Evolutionary conservation across 1,140 invertebrate genomes (phyloP).

Genomic region (Phocides pigmalion): DNA sequence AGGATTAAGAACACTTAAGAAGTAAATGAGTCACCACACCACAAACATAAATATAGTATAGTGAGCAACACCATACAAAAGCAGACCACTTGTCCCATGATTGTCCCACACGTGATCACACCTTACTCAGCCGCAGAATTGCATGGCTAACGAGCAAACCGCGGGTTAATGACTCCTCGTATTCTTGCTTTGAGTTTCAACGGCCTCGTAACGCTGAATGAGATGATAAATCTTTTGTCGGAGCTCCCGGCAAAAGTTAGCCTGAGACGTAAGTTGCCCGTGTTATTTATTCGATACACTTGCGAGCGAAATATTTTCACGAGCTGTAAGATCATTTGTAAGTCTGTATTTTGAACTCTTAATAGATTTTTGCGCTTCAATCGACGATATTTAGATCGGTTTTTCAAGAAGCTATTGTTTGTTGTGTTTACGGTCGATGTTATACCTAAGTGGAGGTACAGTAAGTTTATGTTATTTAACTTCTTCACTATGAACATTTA

Average conservation of each 20-base stretch:
- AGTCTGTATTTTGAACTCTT: slow-evolving; percentile 8
- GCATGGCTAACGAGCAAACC: slow-evolving; percentile 56
- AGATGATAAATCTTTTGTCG: slow-evolving; percentile 36
- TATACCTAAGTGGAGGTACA: no score
- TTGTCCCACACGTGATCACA: slow-evolving; percentile 46
- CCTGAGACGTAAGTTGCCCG: slow-evolving; percentile 28
- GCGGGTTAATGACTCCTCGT: slow-evolving; percentile 52
- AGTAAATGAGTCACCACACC: no score
- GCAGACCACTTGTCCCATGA: slow-evolving; percentile 15
- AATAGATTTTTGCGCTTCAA: slow-evolving; percentile 10
- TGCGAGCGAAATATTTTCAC: slow-evolving; percentile 24
- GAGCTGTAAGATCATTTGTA: slow-evolving; percentile 18
- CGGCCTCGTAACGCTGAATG: slow-evolving; percentile 31
- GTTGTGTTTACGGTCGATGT: no score
- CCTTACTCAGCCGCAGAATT: slow-evolving; percentile 51
- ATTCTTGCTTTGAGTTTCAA: slow-evolving; percentile 40
- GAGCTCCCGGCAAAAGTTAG: slow-evolving; percentile 32
- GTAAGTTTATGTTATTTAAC: no score
- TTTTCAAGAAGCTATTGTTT: no score
- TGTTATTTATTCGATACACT: slow-evolving; percentile 31
- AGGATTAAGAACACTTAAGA: no score
- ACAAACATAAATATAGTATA: no score
- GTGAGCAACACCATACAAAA: no score
- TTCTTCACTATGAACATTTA: no score
- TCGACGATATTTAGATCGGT: no score